Percentiles rank a stretch among this genome's conserved stretches.
These are phyloP conservation scores for Phoxinus phoxinus DNA, from an alignment of 2,113 vertebrate species.

Conservation along the genomic window DNA sequence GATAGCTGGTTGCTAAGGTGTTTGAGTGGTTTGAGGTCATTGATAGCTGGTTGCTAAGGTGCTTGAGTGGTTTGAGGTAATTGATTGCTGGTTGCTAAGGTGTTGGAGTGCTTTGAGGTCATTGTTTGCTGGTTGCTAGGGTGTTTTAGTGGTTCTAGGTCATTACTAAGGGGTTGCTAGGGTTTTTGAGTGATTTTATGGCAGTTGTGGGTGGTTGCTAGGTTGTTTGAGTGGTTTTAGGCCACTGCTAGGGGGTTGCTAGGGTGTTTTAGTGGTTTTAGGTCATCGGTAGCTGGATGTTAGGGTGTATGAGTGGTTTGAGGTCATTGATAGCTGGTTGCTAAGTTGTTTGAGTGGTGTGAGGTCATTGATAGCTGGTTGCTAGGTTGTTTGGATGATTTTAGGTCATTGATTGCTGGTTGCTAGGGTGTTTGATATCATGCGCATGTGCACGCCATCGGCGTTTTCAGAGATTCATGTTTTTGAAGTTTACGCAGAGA, in stretches of 20 bases:
- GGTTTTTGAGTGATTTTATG: neutral
- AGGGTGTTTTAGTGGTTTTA: neutral
- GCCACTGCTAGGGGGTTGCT: rapidly evolving
- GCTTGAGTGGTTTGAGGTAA: neutral
- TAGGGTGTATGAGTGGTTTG: neutral
- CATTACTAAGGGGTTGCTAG: neutral
- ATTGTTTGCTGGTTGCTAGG: neutral
- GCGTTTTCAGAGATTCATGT: no score
- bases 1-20: neutral
- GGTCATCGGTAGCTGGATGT: rapidly evolving
- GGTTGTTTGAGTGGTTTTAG: neutral
- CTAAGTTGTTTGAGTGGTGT: neutral
- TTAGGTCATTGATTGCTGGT: neutral
- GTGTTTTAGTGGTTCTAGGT: neutral
- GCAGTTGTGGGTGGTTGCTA: neutral
- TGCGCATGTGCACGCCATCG: no score
- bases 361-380: neutral
- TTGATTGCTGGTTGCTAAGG: rapidly evolving
- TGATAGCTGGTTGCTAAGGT: neutral
- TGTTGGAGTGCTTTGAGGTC: no score
- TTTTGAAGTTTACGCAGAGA: no score
- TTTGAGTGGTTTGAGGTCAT: neutral
- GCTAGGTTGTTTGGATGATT: neutral
- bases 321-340: neutral
- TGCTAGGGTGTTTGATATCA: neutral